phyloP scores from a whole-genome alignment of 2,888 invertebrate genomes.

The Macrophya annulata region DNA sequence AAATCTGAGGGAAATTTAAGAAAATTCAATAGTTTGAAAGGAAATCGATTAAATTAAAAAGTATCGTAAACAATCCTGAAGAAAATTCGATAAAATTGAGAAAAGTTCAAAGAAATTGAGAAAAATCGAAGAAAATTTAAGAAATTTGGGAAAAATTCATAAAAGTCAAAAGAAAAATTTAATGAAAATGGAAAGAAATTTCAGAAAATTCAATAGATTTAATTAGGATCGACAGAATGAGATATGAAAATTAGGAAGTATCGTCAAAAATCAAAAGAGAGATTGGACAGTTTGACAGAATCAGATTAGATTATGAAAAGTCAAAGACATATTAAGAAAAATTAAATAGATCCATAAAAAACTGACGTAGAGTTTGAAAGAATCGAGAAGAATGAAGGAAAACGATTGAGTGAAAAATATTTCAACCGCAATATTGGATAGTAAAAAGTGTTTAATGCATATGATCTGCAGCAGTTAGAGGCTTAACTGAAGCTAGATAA shows the following conservation, averaged over 20 bases:
- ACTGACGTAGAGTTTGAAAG: background rate
- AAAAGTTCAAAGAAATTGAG: background rate
- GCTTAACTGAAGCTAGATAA: background rate
- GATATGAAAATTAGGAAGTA: too few species aligned
- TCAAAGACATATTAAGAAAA: background rate
- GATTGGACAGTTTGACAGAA: too few species aligned
- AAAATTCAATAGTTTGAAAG: background rate
- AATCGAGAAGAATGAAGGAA: background rate
- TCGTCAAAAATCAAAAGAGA: too few species aligned
- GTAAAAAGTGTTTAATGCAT: background rate
- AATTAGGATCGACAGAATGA: too few species aligned
- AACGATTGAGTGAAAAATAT: background rate
- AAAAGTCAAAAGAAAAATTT: background rate
- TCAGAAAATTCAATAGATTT: too few species aligned
- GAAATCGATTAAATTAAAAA: background rate
- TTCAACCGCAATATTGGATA: background rate
- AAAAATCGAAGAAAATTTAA: background rate
- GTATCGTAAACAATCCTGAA: background rate
- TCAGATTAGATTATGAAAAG: too few species aligned
- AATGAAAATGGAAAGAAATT: background rate
- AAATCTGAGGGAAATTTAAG: background rate
- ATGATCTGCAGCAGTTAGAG: background rate
- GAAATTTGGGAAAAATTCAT: background rate
- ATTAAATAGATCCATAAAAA: background rate
- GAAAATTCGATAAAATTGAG: background rate